Base-by-base conservation (phyloP, 2,888 invertebrate species). In the Volucella zonaria region DNA sequence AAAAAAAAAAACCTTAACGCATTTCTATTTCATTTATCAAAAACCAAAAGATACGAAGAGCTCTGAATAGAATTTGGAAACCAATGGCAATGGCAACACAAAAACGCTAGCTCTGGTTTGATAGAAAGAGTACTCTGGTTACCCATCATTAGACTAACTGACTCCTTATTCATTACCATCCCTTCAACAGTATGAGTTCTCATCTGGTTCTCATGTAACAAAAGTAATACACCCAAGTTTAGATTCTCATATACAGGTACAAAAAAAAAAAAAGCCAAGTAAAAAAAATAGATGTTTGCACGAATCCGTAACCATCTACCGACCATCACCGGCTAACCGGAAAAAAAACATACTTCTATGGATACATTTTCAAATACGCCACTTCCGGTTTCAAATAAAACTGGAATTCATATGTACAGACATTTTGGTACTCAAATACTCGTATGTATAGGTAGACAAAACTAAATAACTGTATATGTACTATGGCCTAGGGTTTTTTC, bases 141-240 rank as follows among this genome's bases (percentile, higher is more conserved):
- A 83, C 83, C 82, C 75, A 67, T 71, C 80, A 80, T 76, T 80
- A 80, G 79, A 76, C 75, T 71, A 80, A 80, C 75, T 80, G 61
- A 75, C 75, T 75, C 49, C 79, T 80, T 80, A 83, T 75, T 83
- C 83, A 83, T 83, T 83, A 83, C 51, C 83, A 83, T 74, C 75
- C 68, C 56, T 61, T 71, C 40, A 66, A 54, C 66, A 52, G 23
- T 40, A 45, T 23, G 54, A 66, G 56, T 66, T 61, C 38, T 40
- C 14, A 49, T 23, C 15, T 31, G 31, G 43, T n/a, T 64, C 77
- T 77, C 79, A n/a, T 51, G 70, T 83, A 80, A 71, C 80, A 79
- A 75, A 79, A 66, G 66, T 75, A 79, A 75, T 79, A 67, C 61
- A 49, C 45, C 66, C 58, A 31, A 64, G 38, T 14, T 45, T n/a